Conservation (phyloP, 2,113 vertebrate species). For the Atlantisia rogersi region DNA sequence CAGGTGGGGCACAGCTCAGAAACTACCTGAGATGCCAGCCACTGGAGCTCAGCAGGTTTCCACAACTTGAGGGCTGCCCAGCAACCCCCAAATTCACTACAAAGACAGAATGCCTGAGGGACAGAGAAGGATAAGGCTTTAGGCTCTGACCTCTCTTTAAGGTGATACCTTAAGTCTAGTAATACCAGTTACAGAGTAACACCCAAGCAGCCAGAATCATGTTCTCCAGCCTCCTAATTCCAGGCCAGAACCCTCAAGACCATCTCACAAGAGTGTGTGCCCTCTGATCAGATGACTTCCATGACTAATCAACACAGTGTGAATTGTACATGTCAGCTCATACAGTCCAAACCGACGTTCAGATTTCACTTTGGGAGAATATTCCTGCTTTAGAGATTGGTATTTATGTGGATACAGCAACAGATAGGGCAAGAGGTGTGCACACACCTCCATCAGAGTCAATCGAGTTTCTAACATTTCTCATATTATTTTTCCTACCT, state of each 20-base stretch:
- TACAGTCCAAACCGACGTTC: neutral
- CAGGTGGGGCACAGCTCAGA: neutral
- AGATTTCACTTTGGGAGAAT: neutral
- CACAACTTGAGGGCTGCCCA: neutral
- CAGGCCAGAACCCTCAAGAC: neutral
- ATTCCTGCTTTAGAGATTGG: neutral
- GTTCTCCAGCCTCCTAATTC: neutral
- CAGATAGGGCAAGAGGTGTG: neutral
- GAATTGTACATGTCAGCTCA: neutral
- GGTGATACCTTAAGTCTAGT: neutral
- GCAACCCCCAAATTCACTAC: neutral
- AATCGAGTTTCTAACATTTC: neutral
- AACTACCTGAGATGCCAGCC: neutral
- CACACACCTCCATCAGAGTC: neutral
- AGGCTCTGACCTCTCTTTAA: neutral
- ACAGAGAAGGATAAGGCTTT: neutral
- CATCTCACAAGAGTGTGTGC: neutral
- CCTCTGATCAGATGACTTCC: neutral
- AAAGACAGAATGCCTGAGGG: neutral
- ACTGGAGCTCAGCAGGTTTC: neutral
- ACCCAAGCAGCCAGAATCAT: neutral
- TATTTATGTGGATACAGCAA: neutral
- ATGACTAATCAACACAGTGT: neutral
- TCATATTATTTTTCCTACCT: neutral
- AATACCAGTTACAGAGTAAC: too few species aligned